These are phyloP conservation scores for Austrolebias charrua DNA, from an alignment of 2,797 vertebrate genomes.

Conservation along the genomic window DNA sequence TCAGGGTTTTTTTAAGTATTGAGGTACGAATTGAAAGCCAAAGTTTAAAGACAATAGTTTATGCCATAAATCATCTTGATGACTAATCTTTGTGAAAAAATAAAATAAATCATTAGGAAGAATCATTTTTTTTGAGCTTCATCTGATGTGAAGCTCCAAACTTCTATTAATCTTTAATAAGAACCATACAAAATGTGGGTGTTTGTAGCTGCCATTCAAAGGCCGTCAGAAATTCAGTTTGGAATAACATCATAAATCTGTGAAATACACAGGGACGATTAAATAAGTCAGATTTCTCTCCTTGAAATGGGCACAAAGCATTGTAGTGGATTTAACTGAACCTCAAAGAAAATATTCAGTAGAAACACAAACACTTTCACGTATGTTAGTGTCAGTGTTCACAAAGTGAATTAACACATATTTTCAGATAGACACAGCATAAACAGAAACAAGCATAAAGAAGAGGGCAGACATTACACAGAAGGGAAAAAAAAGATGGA, in stretches of 20 bases:
- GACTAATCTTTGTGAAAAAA: constrained; percentile 51
- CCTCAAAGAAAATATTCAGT: constrained; percentile 14
- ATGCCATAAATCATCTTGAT: constrained; percentile 60
- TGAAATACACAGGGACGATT: constrained; percentile 23
- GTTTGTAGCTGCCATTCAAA: constrained; percentile 83
- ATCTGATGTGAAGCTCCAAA: constrained; percentile 75
- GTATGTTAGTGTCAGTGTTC: constrained; percentile 8
- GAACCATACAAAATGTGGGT: constrained; percentile 82
- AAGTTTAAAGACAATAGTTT: constrained; percentile 54
- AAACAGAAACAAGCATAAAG: constrained; percentile 27
- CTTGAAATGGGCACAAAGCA: constrained; percentile 24
- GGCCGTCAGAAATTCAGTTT: constrained; percentile 70
- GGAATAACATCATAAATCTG: constrained; percentile 19
- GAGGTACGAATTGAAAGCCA: constrained; percentile 51
- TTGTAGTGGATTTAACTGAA: constrained; percentile 8
- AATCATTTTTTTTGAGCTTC: constrained; percentile 42
- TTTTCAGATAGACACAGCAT: constrained; percentile 22
- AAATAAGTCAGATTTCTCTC: constrained; percentile 30
- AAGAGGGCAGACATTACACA: constrained; percentile 31
- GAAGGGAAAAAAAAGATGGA: constrained; percentile 40
- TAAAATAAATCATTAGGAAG: constrained; percentile 59
- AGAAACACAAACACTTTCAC: constrained; percentile 17
- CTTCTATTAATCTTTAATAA: constrained; percentile 89
- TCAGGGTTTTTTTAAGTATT: constrained; percentile 52
- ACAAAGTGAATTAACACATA: constrained; percentile 24